Percentiles rank a stretch among this genome's conserved stretches.
phyloP scores from a whole-genome alignment of 2,888 invertebrate species.

The Chalcis sispes region DNA sequence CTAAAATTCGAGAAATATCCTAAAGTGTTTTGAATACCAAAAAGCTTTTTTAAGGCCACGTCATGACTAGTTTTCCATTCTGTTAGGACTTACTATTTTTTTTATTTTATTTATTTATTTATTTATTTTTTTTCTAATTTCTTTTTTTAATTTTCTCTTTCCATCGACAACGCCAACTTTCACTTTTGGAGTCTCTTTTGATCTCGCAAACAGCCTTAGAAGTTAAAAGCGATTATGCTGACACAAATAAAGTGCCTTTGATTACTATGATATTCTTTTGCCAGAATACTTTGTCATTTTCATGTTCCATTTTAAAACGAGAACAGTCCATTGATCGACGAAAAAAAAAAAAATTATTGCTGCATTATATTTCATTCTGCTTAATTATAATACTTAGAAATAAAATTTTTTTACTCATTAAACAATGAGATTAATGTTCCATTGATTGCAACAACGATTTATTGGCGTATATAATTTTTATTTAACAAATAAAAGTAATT shows the following conservation, averaged over 20 bases:
- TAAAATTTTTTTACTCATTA: background rate
- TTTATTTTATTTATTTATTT: slow-evolving; percentile 12
- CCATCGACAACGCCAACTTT: slow-evolving; percentile 34
- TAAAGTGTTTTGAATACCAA: slow-evolving; percentile 33
- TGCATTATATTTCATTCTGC: slow-evolving; percentile 30
- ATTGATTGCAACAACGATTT: no score
- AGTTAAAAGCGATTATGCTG: slow-evolving; percentile 50
- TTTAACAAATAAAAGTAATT: no score
- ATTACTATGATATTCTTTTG: slow-evolving; percentile 51
- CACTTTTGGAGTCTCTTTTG: slow-evolving; percentile 53
- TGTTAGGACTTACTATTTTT: slow-evolving; percentile 9
- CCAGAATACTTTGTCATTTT: slow-evolving; percentile 48
- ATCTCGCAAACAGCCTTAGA: slow-evolving; percentile 47
- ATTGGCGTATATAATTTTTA: no score
- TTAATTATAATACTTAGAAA: slow-evolving; percentile 4
- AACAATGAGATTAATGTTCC: background rate
- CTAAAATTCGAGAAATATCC: slow-evolving; percentile 28
- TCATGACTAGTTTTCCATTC: slow-evolving; percentile 41
- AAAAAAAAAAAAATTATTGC: slow-evolving; percentile 29
- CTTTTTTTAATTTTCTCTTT: background rate
- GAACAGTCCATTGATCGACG: slow-evolving; percentile 30
- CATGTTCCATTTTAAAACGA: slow-evolving; percentile 50
- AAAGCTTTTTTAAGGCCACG: slow-evolving; percentile 45
- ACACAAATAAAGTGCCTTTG: slow-evolving; percentile 52
- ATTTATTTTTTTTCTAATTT: background rate